These are phyloP conservation scores for Chaetodon trifasciatus DNA, from an alignment of 2,797 vertebrate genomes.

Conservation along the genomic window DNA sequence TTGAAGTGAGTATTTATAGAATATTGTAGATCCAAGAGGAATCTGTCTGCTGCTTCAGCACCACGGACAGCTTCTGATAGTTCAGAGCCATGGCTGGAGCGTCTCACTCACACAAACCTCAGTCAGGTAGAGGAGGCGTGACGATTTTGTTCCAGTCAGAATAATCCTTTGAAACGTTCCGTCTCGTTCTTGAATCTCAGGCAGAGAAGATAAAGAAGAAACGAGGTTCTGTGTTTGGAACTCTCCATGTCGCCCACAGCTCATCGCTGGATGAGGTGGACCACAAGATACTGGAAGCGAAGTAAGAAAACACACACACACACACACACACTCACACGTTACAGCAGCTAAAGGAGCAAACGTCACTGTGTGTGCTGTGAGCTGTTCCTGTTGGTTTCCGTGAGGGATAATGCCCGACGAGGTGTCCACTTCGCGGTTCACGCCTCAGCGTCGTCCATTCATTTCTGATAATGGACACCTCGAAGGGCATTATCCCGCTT, in stretches of 20 bases:
- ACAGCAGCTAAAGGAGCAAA: neutral
- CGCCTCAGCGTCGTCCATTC: too few species aligned
- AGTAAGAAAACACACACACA: slow-evolving; percentile 84
- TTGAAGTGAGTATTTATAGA: too few species aligned
- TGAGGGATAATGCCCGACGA: too few species aligned
- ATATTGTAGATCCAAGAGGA: too few species aligned
- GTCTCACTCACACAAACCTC: too few species aligned
- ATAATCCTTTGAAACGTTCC: neutral
- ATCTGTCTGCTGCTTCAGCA: too few species aligned
- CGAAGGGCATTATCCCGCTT: too few species aligned
- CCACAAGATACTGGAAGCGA: slow-evolving; percentile 99
- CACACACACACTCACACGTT: neutral
- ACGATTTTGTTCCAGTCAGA: neutral
- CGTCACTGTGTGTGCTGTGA: neutral
- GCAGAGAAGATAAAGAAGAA: slow-evolving; percentile 99
- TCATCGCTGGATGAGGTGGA: slow-evolving; percentile 98
- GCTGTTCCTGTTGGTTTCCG: neutral
- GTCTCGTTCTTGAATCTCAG: slow-evolving; percentile 74
- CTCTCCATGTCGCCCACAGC: slow-evolving; percentile 97
- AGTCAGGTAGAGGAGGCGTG: too few species aligned
- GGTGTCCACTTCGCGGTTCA: too few species aligned
- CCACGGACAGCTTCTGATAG: too few species aligned
- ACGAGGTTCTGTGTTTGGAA: slow-evolving; percentile 95
- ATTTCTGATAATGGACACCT: too few species aligned
- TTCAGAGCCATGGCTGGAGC: too few species aligned